Evolutionary conservation across 2,113 vertebrate species (phyloP), one percentile per base, ranked within the genome.

Genomic region (Galeopterus variegatus): DNA sequence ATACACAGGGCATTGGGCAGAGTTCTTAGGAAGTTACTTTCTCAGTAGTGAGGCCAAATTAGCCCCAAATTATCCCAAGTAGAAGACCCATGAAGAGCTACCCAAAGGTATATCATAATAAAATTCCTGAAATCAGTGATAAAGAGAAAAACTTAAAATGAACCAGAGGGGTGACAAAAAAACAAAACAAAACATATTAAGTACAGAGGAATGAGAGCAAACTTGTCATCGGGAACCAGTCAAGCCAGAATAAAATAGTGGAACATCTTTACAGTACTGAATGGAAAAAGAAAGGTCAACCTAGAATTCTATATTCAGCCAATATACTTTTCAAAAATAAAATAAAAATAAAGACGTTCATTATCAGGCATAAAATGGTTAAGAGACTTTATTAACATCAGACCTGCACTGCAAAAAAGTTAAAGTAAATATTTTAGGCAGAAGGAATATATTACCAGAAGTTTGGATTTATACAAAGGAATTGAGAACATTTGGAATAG

Each of bases 251-350:
- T 36, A 80, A 81, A 88, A 82, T 75, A 24, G 31, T 14, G 12
- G 8, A 48, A 75, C 24, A 50, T 50, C 31, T 36, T 65, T 65
- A 73, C 28, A 24, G 31, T 28, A 31, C 5, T 67, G 50, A 70
- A 36, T 36, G 19, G n/a, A 23, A 41, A 64, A 82, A 62, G 36
- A 67, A 67, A 67, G 65, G 13, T 58, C 52, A n/a, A 33, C 23
- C 24, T 58, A n/a, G 7, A 60, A 50, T 69, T 56, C 67, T 56
- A 75, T 58, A 87, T 88, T 41, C 21, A 67, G 36, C 33, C 12
- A 88, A 88, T 28, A n/a, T 26, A 33, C 41, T 31, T 56, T 73
- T 88, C 85, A 41, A 82, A 92, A 82, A 33, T 92, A 75, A 62
- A 72, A 72, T 56, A 31, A 79, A 79, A 77, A 52, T 33, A 36